phyloP scores from a whole-genome alignment of 1,140 invertebrate genomes.

The Halotydeus destructor region DNA sequence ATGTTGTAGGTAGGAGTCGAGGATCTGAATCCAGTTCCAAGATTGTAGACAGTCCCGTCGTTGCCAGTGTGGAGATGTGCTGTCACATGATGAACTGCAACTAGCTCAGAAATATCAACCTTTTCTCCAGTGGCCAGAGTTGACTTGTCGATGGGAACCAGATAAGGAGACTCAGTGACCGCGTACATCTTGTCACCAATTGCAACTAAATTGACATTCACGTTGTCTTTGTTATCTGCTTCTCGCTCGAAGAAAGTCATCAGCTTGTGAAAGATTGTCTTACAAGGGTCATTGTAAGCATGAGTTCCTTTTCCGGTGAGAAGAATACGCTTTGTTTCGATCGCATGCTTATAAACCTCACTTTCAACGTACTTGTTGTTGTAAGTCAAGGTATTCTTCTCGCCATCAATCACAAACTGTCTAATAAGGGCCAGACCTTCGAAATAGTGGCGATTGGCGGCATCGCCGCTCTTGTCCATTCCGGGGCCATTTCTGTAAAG shows the following conservation, averaged over 20 bases:
- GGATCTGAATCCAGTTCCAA: conserved; percentile 31
- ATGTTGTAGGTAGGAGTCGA: conserved; percentile 1
- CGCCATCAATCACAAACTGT: conserved; percentile 24
- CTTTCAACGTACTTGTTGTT: conserved; percentile 24
- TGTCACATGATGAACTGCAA: conserved; percentile 53
- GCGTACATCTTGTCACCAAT: conserved; percentile 26
- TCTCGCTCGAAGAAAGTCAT: conserved; percentile 29
- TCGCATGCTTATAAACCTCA: conserved; percentile 25
- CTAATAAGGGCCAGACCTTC: conserved; percentile 31
- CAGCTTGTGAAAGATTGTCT: conserved; percentile 25
- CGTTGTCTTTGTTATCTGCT: conserved; percentile 27
- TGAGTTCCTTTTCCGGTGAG: conserved; percentile 59
- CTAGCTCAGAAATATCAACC: conserved; percentile 39
- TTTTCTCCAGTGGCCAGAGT: conserved; percentile 25
- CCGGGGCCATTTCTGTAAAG: conserved; percentile 29
- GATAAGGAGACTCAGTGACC: conserved; percentile 24
- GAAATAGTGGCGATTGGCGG: conserved; percentile 27
- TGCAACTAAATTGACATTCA: conserved; percentile 22
- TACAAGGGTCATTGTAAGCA: conserved; percentile 32
- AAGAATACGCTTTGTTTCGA: conserved; percentile 35
- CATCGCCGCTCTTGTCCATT: conserved; percentile 24
- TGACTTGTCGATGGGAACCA: conserved; percentile 24
- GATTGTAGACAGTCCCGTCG: conserved; percentile 54
- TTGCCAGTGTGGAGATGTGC: conserved; percentile 53
- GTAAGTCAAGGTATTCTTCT: conserved; percentile 22